These are phyloP conservation scores for Paramisgurnus dabryanus DNA, from an alignment of 2,113 vertebrate genomes.

Conservation along the genomic window DNA sequence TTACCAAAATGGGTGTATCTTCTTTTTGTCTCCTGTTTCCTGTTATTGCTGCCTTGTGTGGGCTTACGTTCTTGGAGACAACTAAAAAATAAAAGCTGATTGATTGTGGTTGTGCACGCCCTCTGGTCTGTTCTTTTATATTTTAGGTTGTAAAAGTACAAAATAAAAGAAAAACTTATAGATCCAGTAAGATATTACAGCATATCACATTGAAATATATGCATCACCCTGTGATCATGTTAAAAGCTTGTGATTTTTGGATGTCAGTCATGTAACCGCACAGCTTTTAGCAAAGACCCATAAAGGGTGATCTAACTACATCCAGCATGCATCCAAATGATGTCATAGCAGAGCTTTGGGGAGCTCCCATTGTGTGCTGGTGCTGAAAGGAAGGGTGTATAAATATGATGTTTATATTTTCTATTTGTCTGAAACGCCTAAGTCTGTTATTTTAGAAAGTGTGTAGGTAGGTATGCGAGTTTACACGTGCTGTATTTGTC, in stretches of 20 bases:
- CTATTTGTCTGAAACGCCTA: background rate
- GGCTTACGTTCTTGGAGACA: background rate
- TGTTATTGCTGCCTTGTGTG: conserved; percentile 37
- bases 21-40: conserved; percentile 35
- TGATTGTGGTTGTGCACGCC: conserved; percentile 2
- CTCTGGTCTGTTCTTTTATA: background rate
- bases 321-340: background rate
- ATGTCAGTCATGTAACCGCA: background rate
- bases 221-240: conserved; percentile 1
- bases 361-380: background rate
- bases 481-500: background rate
- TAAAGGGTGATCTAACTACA: background rate
- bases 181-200: background rate
- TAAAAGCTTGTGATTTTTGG: conserved; percentile 1
- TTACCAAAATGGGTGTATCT: background rate
- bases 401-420: background rate
- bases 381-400: background rate
- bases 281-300: background rate
- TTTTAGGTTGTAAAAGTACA: background rate
- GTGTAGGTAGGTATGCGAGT: background rate
- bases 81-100: conserved; percentile 34
- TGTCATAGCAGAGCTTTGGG: background rate
- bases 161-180: background rate
- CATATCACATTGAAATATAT: background rate
- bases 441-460: too few relatives aligned